A percentile compares a stretch with the other conserved stretches of the same genome.
Evolutionary conservation across 2,888 invertebrate genomes (phyloP).

Genomic region (Encarsia formosa): DNA sequence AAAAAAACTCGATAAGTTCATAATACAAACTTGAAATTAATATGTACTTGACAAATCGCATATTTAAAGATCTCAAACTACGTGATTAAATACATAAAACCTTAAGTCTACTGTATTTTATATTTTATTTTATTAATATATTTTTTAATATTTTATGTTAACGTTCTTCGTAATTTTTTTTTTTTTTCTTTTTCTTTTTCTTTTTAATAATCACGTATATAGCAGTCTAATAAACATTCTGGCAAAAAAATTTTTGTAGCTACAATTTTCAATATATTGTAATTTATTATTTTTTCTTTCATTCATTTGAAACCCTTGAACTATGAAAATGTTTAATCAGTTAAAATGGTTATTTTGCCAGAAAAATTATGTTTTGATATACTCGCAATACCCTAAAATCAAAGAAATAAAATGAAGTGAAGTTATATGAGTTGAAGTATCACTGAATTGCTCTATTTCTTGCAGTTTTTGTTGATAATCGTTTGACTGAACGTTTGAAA

Average conservation of each 20-base stretch:
- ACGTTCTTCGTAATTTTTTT: too few relatives aligned
- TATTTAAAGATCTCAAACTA: conserved; percentile 22
- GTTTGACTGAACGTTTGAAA: conserved; percentile 21
- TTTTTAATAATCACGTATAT: conserved; percentile 24
- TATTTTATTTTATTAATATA: conserved; percentile 19
- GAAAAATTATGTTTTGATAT: conserved; percentile 17
- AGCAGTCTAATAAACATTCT: conserved; percentile 26
- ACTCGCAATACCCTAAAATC: too few relatives aligned
- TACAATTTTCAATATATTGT: conserved; percentile 3
- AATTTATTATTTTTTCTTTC: conserved; percentile 15
- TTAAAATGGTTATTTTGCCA: conserved; percentile 25
- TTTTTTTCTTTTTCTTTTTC: too few relatives aligned
- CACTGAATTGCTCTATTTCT: conserved; percentile 22
- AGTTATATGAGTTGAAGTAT: conserved; percentile 22
- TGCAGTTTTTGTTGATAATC: conserved; percentile 5
- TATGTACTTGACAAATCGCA: conserved; percentile 22
- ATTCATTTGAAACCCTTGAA: conserved; percentile 1
- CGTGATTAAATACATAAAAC: conserved; percentile 23
- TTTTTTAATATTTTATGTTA: conserved; percentile 11
- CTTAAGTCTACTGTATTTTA: conserved; percentile 20
- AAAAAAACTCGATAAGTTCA: conserved; percentile 20
- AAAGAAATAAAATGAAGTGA: too few relatives aligned
- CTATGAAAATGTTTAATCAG: conserved; percentile 6
- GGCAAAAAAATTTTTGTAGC: conserved; percentile 25
- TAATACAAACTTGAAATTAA: conserved; percentile 19